Evolutionary conservation across 2,797 vertebrate species (phyloP), one percentile per base, ranked within the genome.

Genomic region (Toxotes lorentzi): DNA sequence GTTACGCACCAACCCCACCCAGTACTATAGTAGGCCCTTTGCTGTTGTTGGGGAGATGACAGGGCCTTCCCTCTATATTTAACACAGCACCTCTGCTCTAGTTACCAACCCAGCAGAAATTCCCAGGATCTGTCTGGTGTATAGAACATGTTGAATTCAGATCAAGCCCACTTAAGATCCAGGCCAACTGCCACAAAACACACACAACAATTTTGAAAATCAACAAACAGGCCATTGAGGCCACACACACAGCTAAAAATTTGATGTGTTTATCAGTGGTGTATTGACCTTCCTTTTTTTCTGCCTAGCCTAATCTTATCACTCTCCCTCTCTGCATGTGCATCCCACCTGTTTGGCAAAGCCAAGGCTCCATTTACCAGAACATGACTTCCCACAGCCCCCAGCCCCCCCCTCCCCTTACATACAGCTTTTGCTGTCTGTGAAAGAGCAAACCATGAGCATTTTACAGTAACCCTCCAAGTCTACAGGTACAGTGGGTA

Each of bases 21-120:
- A 14, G 27, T 54, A 56, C 62, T 75, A 62, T 23, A 58, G 75
- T 61, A 48, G 58, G 57, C 71, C 51, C 72, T 59, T 35, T 71
- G 73, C 86, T 92, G 90, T 92, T 90, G 93, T 92, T 85, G 88
- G 90, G 91, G 86, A 89, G 86, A 88, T 0, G 53, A 70, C 66
- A 5, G 62, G 76, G 72, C 64, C 79, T 81, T 78, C 59, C 65
- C 83, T 86, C 92, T 94, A 94, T 91, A 92, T 93, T 90, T 91
- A 93, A 83, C 87, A 75, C 73, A 51, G 62, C 70, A 79, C 58
- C 67, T 88, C 62, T 79, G 72, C 86, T 90, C 88, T 67, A 80
- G 83, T 91, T 92, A 92, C 84, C 78, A 79, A 40, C 38, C 40
- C 63, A 12, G 40, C 16, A 68, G 77, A 85, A 80, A 82, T 76